phyloP scores from a whole-genome alignment of 2,797 vertebrate genomes.

The Mionectes olivaceus region DNA sequence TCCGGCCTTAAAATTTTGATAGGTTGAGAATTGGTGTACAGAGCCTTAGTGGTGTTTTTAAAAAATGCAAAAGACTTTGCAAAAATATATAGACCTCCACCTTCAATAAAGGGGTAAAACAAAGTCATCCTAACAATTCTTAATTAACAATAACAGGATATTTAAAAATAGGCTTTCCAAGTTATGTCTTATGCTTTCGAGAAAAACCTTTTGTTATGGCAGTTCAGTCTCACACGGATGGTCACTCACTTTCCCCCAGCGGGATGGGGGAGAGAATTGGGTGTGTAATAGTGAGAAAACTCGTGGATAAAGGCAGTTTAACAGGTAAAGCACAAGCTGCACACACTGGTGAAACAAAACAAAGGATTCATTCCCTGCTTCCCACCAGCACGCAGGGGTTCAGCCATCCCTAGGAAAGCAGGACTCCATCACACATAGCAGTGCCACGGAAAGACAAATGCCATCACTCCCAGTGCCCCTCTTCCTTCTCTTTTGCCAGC shows the following conservation, averaged over 20 bases:
- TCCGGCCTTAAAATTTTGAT: not conserved
- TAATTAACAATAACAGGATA: not conserved
- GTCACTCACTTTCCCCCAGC: accelerated
- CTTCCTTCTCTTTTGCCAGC: not conserved
- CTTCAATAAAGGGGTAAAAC: not conserved
- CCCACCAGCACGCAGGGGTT: not conserved
- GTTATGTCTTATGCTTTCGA: not conserved
- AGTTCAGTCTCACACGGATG: accelerated
- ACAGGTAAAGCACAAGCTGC: not conserved
- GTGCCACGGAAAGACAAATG: not conserved
- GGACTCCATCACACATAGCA: accelerated
- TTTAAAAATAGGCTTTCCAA: not conserved
- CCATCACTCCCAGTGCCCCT: accelerated
- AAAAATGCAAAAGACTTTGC: not conserved
- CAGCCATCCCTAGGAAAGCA: not conserved
- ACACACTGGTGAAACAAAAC: accelerated
- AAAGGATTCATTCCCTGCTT: not conserved
- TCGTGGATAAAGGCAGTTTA: not conserved
- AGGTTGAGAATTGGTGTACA: not conserved
- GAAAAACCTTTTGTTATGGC: not conserved
- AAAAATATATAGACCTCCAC: not conserved
- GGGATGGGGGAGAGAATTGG: accelerated
- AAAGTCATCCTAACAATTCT: not conserved
- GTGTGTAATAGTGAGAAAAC: not conserved
- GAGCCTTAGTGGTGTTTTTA: not conserved